These are phyloP conservation scores for Oryzias dopingdopingensis DNA, from an alignment of 2,797 vertebrate genomes.

Conservation along the genomic window DNA sequence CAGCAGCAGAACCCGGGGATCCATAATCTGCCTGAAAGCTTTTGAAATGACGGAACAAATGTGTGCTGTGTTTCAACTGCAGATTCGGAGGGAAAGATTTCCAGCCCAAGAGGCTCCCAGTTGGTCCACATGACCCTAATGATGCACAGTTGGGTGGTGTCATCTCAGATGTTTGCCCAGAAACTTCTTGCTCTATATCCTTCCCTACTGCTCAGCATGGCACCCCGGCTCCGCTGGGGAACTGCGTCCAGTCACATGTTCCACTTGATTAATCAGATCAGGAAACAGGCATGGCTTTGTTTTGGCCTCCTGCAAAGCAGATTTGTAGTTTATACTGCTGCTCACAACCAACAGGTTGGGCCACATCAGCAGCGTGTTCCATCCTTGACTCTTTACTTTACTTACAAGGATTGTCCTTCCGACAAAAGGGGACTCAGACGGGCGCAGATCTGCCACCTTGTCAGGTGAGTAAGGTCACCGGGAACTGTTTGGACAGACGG, in stretches of 20 bases:
- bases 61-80: constrained; percentile 12
- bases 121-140: constrained; percentile 87
- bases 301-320: constrained; percentile 40
- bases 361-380: constrained; percentile 6
- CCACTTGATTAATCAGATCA: constrained; percentile 64
- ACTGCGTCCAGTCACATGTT: constrained; percentile 50
- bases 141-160: constrained; percentile 91
- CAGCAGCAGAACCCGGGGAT: too few relatives aligned
- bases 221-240: constrained; percentile 8
- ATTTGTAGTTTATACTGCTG: constrained; percentile 36
- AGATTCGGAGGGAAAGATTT: constrained; percentile 83
- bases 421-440: constrained; percentile 72
- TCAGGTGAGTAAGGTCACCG: constrained; percentile 76
- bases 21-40: too few relatives aligned
- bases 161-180: constrained; percentile 82
- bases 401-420: constrained; percentile 81
- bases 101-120: constrained; percentile 74
- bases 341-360: constrained; percentile 8
- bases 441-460: constrained; percentile 83
- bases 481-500: not conserved
- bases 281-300: constrained; percentile 66
- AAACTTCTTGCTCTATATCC: constrained; percentile 90
- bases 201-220: constrained; percentile 17
- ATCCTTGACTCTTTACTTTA: constrained; percentile 66
- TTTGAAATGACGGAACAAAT: too few relatives aligned